Conservation (phyloP, 2,888 invertebrate species). For the Idaea straminata region DNA sequence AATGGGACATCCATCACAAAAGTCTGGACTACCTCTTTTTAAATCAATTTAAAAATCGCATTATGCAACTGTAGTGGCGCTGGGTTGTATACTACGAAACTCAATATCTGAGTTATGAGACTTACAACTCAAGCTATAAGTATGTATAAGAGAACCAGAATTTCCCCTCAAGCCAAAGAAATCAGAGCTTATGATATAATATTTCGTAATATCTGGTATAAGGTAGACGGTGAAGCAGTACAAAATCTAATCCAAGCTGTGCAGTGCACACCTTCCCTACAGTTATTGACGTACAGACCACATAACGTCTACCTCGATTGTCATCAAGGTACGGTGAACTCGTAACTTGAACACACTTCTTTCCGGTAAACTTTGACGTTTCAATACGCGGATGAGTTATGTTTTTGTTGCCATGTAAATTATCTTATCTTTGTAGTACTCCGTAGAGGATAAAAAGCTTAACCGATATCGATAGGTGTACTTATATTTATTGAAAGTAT, state of each 20-base stretch:
- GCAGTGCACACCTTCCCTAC: conserved; percentile 4
- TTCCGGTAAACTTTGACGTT: conserved; percentile 12
- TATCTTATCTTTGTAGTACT: neutral
- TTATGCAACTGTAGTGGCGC: neutral
- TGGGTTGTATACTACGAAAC: neutral
- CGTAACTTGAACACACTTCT: conserved; percentile 13
- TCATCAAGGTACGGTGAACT: conserved; percentile 10
- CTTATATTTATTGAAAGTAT: too few species aligned
- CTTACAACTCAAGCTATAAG: conserved; percentile 42
- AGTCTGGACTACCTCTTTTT: conserved; percentile 3
- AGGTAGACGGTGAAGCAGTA: conserved; percentile 32
- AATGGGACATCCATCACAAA: conserved; percentile 45
- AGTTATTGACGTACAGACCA: conserved; percentile 5
- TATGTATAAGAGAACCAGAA: conserved; percentile 35
- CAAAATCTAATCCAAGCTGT: conserved; percentile 40
- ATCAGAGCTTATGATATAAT: conserved; percentile 37
- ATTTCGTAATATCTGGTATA: conserved; percentile 40
- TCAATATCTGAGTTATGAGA: neutral
- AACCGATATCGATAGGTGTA: too few species aligned
- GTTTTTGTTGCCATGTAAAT: neutral
- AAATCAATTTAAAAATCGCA: neutral
- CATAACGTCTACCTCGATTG: conserved; percentile 14
- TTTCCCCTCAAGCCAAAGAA: conserved; percentile 35
- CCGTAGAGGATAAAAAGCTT: too few species aligned
- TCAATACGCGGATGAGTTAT: neutral